A percentile compares a stretch with the other conserved stretches of the same genome.
Evolutionary conservation across 2,797 vertebrate genomes (phyloP).

Genomic region (Ispidina lecontei): DNA sequence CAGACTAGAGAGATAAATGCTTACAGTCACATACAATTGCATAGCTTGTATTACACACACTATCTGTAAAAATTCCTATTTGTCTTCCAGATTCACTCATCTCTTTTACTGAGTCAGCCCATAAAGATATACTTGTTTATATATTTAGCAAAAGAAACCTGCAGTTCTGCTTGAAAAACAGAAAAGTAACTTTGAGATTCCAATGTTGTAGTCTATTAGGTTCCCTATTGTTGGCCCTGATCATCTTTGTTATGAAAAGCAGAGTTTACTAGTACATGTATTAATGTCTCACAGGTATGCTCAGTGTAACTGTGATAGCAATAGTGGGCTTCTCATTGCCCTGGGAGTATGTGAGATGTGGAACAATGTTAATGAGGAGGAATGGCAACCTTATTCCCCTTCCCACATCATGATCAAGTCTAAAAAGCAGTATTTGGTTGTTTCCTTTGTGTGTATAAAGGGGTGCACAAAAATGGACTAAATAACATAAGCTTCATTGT

Average conservation of each 20-base stretch:
- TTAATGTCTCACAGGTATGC: neutral
- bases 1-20: neutral
- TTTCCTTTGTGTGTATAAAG: neutral
- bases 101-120: neutral
- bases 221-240: neutral
- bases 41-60: neutral
- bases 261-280: neutral
- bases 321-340: accelerated
- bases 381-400: neutral
- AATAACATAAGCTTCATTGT: neutral
- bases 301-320: neutral
- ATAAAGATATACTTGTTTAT: neutral
- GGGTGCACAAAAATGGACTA: neutral
- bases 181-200: neutral
- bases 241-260: neutral
- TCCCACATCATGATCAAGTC: neutral
- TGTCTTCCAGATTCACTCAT: neutral
- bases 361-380: neutral
- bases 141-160: neutral
- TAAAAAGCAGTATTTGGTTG: neutral
- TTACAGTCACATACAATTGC: neutral
- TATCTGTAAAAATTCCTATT: neutral
- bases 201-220: neutral
- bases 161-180: neutral
- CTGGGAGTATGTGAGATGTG: neutral